phyloP scores from a whole-genome alignment of 2,888 invertebrate genomes.

The Lissocephala sabroskyi region DNA sequence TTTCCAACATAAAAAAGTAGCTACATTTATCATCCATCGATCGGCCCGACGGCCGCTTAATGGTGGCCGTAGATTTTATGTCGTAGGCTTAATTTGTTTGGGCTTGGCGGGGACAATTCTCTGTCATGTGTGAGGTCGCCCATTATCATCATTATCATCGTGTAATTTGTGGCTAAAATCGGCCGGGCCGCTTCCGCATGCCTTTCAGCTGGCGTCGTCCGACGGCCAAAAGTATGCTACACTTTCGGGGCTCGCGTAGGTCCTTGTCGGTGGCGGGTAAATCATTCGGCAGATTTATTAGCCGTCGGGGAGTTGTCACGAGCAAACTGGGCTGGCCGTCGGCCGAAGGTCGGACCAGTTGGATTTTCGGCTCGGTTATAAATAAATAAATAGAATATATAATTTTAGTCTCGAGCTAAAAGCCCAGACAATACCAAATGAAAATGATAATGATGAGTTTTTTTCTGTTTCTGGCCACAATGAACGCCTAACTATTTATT shows the following conservation, averaged over 20 bases:
- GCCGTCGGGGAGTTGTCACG: slow-evolving; percentile 18
- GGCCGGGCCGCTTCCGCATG: slow-evolving; percentile 21
- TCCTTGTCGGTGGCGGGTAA: too few species aligned
- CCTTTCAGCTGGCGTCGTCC: neutral
- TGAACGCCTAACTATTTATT: slow-evolving; percentile 55
- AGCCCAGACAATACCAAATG: slow-evolving; percentile 1
- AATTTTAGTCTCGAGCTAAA: slow-evolving; percentile 27
- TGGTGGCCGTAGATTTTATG: neutral
- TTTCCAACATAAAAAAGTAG: slow-evolving; percentile 12
- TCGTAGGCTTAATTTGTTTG: neutral
- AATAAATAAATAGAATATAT: slow-evolving; percentile 29
- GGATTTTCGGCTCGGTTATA: slow-evolving; percentile 29
- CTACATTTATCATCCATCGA: neutral
- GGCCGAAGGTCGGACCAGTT: slow-evolving; percentile 49
- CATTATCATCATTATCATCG: too few species aligned
- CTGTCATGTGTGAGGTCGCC: too few species aligned
- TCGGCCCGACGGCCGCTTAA: neutral
- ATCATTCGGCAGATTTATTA: too few species aligned
- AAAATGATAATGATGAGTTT: too few species aligned
- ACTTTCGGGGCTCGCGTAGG: too few species aligned
- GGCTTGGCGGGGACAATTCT: too few species aligned
- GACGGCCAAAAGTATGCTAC: slow-evolving; percentile 15
- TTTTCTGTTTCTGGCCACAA: too few species aligned
- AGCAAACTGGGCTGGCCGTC: too few species aligned
- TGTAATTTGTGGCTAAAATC: slow-evolving; percentile 4